Evolutionary conservation across 2,888 invertebrate species (phyloP).

Genomic region (Drosophila birchii): DNA sequence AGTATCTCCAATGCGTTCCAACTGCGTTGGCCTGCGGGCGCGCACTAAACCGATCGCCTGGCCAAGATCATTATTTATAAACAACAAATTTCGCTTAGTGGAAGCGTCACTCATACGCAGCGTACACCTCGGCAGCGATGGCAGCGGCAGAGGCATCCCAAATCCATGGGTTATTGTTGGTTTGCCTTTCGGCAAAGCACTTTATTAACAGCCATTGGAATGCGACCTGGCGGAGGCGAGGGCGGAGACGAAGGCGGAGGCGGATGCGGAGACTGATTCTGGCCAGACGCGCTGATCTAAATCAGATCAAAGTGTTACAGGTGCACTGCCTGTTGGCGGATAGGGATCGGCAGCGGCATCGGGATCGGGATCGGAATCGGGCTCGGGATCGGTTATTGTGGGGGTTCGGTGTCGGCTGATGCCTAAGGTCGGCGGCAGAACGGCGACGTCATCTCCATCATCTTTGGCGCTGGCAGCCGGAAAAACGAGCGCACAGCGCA

Average conservation of each 20-base stretch:
- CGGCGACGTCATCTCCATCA: constrained; percentile 66
- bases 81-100: constrained; percentile 70
- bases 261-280: constrained; percentile 47
- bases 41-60: constrained; percentile 82
- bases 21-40: constrained; percentile 71
- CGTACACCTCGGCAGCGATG: constrained; percentile 37
- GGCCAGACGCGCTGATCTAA: constrained; percentile 61
- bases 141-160: constrained; percentile 18
- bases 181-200: constrained; percentile 62
- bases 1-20: constrained; percentile 55
- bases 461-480: constrained; percentile 56
- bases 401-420: constrained; percentile 32
- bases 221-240: constrained; percentile 52
- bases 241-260: constrained; percentile 23
- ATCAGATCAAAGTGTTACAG: constrained; percentile 70
- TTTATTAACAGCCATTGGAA: constrained; percentile 72
- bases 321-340: constrained; percentile 32
- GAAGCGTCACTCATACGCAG: constrained; percentile 61
- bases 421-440: constrained; percentile 50
- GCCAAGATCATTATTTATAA: constrained; percentile 84
- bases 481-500: constrained; percentile 54
- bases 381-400: not conserved
- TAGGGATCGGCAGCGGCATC: not conserved
- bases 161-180: constrained; percentile 67
- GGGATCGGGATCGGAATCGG: constrained; percentile 1